Evolutionary conservation across 2,888 invertebrate species (phyloP).

Genomic region (Drosophila neotestacea): DNA sequence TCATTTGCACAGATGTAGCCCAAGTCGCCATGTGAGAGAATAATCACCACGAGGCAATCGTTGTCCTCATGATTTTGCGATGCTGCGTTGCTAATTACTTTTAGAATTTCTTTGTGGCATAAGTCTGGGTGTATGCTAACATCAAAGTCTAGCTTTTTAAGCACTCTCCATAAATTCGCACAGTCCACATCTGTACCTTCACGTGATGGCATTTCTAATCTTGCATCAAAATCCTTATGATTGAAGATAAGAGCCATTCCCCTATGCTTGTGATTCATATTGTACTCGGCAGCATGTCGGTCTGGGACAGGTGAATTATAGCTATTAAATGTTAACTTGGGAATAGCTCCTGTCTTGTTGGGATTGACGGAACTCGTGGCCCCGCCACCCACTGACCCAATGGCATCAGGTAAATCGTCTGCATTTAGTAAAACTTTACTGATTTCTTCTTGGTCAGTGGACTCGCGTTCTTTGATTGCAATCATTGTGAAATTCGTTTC

Average conservation of each 20-base stretch:
- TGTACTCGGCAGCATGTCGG: slow-evolving; percentile 10
- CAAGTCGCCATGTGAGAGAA: neutral
- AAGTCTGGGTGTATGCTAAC: neutral
- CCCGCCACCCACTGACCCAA: neutral
- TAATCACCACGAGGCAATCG: slow-evolving; percentile 2
- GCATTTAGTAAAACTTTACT: neutral
- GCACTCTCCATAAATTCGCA: neutral
- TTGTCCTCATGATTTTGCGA: neutral
- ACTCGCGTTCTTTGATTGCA: neutral
- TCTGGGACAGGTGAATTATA: neutral
- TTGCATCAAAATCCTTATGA: neutral
- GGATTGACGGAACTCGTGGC: neutral
- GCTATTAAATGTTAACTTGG: neutral
- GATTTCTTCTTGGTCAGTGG: neutral
- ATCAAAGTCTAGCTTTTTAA: neutral
- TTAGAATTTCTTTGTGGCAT: neutral
- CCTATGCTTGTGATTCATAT: slow-evolving; percentile 10
- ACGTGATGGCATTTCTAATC: neutral
- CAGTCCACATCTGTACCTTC: slow-evolving; percentile 3
- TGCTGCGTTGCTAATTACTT: neutral
- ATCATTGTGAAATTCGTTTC: slow-evolving; percentile 1
- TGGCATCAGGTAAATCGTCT: neutral
- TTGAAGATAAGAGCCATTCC: slow-evolving; percentile 12
- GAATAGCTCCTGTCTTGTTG: neutral
- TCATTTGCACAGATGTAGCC: neutral